Base-by-base conservation (phyloP, 2,113 vertebrate genomes). In the Pontoporia blainvillei region DNA sequence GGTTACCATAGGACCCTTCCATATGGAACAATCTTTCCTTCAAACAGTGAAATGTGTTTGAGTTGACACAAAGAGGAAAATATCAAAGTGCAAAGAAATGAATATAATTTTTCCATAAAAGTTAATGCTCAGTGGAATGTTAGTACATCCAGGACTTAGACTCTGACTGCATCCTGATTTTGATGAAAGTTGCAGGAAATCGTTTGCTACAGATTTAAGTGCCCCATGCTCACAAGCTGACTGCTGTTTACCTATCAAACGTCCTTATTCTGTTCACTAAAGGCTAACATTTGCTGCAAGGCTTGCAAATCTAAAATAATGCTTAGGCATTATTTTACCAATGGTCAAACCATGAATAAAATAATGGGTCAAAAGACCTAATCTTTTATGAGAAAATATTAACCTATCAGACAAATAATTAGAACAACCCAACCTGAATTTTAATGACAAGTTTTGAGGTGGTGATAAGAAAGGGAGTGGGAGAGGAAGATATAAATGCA, bases 31-130 rank as follows among this genome's bases (percentile, higher is more conserved):
- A 59, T n/a, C 2, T 59, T 94, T 90, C 69, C n/a, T 83, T 76
- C 90, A 76, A 83, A 92, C 7, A 39, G 49, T 10, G 36, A 57
- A 72, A 46, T 72, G n/a, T 4, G 3, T 46, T 92, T 75, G n/a
- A 86, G 86, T 94, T 95, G 64, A 93, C 36, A 69, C 49, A 82
- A 87, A 94, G 36, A 82, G 71, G 41, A 96, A 97, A 93, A 75
- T 25, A 90, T 27, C 78, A 96, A 87, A 69, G 67, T 94, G 67
- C 89, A 27, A 23, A 97, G 64, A 98, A 66, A 86, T 61, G 27
- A 54, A n/a, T 93, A 94, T 92, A 98, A 94, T 39, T 27, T 94
- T 95, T 95, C 85, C 86, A 91, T 97, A 98, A 90, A 83, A 96
- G 81, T 88, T 95, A 96, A 97, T 98, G 95, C 31, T 98, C 96